phyloP scores from a whole-genome alignment of 2,888 invertebrate species.

The Serripes groenlandicus region DNA sequence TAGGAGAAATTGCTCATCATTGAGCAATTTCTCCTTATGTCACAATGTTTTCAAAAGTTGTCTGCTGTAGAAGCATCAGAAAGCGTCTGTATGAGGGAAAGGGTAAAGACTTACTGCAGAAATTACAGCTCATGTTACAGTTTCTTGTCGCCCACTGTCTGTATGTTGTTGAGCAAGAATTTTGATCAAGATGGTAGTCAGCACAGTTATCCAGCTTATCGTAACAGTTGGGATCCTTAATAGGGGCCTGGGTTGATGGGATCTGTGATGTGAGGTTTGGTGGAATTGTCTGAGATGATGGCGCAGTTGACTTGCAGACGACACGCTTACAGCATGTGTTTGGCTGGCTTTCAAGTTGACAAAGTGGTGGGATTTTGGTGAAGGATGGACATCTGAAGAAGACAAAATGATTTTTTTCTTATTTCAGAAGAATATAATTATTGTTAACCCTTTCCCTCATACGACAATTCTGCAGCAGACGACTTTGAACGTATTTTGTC shows the following conservation, averaged over 20 bases:
- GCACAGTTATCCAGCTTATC: constrained; percentile 71
- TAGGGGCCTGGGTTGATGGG: constrained; percentile 52
- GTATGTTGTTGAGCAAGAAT: constrained; percentile 67
- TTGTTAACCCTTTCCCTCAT: no score
- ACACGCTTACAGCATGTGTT: constrained; percentile 69
- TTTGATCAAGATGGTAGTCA: constrained; percentile 59
- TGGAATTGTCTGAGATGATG: constrained; percentile 44
- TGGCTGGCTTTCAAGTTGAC: constrained; percentile 56
- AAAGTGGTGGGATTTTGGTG: constrained; percentile 70
- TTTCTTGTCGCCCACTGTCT: constrained; percentile 73
- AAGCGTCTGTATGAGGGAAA: no score
- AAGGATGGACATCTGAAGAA: constrained; percentile 68
- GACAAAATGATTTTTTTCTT: no score
- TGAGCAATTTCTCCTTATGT: no score
- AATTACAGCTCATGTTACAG: constrained; percentile 70
- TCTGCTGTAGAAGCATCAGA: no score
- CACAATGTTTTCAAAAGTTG: no score
- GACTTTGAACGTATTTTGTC: no score
- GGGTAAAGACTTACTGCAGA: constrained; percentile 69
- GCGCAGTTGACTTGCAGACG: constrained; percentile 37
- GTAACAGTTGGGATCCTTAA: constrained; percentile 52
- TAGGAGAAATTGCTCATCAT: no score
- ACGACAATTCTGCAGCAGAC: no score
- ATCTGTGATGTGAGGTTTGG: constrained; percentile 55
- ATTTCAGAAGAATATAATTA: no score